Conservation (phyloP, 1,140 invertebrate species). For the Tribolium castaneum region DNA sequence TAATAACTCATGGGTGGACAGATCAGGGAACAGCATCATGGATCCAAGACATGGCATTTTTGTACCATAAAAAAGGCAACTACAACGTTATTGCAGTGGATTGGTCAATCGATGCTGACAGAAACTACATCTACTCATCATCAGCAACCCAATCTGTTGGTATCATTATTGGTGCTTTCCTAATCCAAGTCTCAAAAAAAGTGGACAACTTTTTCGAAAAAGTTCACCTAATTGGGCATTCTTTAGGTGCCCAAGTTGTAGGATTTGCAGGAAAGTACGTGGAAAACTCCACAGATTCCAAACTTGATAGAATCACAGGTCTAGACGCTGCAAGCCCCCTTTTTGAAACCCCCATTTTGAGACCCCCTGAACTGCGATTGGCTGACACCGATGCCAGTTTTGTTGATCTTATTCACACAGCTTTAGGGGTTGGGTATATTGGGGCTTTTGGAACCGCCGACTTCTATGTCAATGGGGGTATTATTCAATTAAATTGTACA, state of each 20-base stretch:
- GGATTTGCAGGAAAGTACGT: slow-evolving; percentile 67
- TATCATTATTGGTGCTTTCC: slow-evolving; percentile 41
- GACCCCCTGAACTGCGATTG: slow-evolving; percentile 51
- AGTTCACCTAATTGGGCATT: slow-evolving; percentile 70
- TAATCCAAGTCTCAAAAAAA: slow-evolving; percentile 61
- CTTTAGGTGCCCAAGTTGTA: slow-evolving; percentile 70
- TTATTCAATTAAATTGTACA: slow-evolving; percentile 83
- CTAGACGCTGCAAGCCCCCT: slow-evolving; percentile 75
- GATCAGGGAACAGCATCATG: neutral
- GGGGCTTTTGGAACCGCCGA: slow-evolving; percentile 83
- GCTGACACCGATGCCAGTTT: slow-evolving; percentile 78
- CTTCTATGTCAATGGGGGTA: slow-evolving; percentile 85
- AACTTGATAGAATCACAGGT: slow-evolving; percentile 72
- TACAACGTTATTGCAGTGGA: slow-evolving; percentile 44
- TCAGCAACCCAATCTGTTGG: slow-evolving; percentile 49
- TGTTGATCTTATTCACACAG: slow-evolving; percentile 92
- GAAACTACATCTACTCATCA: slow-evolving; percentile 46
- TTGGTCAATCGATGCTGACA: slow-evolving; percentile 46
- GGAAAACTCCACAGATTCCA: slow-evolving; percentile 61
- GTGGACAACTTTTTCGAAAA: slow-evolving; percentile 52
- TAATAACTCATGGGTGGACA: slow-evolving; percentile 20
- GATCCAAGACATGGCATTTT: neutral
- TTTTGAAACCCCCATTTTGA: slow-evolving; percentile 49
- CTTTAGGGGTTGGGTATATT: slow-evolving; percentile 82
- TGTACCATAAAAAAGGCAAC: neutral